Base-by-base conservation (phyloP, 2,888 invertebrate species). In the Deilephila porcellus region DNA sequence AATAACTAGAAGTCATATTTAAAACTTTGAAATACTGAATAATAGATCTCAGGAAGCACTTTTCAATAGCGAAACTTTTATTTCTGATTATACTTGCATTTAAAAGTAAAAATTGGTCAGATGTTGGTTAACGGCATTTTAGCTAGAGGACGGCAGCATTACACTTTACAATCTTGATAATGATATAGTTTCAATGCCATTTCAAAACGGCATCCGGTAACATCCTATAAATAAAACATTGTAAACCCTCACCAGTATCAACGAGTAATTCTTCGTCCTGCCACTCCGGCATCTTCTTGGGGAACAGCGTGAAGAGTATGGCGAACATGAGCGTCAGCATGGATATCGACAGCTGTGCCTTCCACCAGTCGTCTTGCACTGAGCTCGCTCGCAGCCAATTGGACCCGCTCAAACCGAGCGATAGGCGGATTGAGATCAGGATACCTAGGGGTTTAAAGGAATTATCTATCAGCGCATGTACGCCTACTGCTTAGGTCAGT, bases 261-360 rank as follows among this genome's bases (percentile, higher is more conserved):
- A 75, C 70, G 29, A 71, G 52, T n/a, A 77, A 60, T 20, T 79
- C 77, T 19, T 82, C 83, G 8, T 82, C 81, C 2, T 76, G 32
- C 74, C 72, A 74, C 56, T 74, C 72, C 14, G 74, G 72, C 90
- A 90, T 90, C 71, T 79, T 85, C 62, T 78, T 85, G 0, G 93
- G 93, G 82, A 93, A 93, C 53, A 93, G 81, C 1, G 86, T 86
- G 83, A 90, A 93, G 14, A 93, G 87, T 0, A 92, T 72, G 0
- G 90, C 86, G 71, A 93, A 93, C 92, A 93, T 91, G 72, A 93
- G 82, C 0, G 89, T 90, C 25, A 94, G 85, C 86, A 90, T 88
- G 59, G 89, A 84, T 63, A 93, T 77, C 2, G 91, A 88, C 5
- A 93, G 76, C n/a, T 93, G 93, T 0, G 91, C 86, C 76, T 87